Conservation (phyloP, 2,888 invertebrate genomes). For the Tryphoninae sp. region DNA sequence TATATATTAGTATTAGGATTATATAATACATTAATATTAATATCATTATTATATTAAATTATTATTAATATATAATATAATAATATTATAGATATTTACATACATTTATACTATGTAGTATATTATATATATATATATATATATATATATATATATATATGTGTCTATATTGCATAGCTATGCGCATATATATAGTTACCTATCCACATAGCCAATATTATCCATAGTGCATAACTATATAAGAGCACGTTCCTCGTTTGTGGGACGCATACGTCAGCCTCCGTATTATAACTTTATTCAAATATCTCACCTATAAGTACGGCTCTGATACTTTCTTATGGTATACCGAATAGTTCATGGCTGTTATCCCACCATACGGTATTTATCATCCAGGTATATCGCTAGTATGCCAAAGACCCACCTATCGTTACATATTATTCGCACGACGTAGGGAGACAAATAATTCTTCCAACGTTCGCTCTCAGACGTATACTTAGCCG, state of each 20-base stretch:
- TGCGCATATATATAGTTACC: background rate
- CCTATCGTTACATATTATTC: slow-evolving; percentile 49
- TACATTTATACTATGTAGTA: no score
- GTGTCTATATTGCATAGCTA: background rate
- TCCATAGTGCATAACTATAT: background rate
- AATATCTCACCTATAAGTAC: slow-evolving; percentile 2
- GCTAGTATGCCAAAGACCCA: background rate
- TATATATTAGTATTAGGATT: no score
- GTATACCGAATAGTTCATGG: background rate
- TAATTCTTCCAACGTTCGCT: slow-evolving; percentile 29
- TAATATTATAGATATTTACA: no score
- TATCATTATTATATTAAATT: background rate
- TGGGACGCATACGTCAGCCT: slow-evolving; percentile 9
- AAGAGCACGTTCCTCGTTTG: background rate
- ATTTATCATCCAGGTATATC: slow-evolving; percentile 9
- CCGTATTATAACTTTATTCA: slow-evolving; percentile 32
- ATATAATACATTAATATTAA: no score
- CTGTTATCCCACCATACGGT: background rate
- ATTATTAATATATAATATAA: background rate
- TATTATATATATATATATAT: background rate
- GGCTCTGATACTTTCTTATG: background rate
- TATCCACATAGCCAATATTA: no score
- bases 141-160: background rate
- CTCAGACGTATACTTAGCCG: slow-evolving; percentile 25
- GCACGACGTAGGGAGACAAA: slow-evolving; percentile 37